A percentile compares a stretch with the other conserved stretches of the same genome.
phyloP scores from a whole-genome alignment of 2,113 vertebrate genomes.

The Seriola quinqueradiata region DNA sequence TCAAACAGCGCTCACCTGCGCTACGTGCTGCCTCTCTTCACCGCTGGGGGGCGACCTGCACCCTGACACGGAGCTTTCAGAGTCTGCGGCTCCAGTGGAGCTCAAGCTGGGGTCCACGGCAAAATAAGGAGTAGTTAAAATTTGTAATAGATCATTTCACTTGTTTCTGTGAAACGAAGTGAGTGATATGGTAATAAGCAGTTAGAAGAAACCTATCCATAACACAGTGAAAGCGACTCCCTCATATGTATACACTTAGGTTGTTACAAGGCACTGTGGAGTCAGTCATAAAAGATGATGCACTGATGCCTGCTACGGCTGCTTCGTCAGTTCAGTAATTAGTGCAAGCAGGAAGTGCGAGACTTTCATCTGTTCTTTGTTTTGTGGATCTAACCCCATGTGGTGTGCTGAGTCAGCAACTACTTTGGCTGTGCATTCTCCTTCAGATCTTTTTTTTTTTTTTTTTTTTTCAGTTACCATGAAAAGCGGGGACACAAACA shows the following conservation, averaged over 20 bases:
- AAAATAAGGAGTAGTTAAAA: neutral
- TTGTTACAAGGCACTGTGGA: neutral
- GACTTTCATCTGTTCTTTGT: conserved; percentile 61
- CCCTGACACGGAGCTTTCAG: conserved; percentile 50
- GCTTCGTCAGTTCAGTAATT: conserved; percentile 37
- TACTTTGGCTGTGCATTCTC: conserved; percentile 43
- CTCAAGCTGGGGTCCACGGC: neutral
- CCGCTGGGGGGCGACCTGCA: conserved; percentile 71
- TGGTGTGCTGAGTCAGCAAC: conserved; percentile 64
- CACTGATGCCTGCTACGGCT: neutral
- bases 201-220: neutral
- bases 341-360: conserved; percentile 31
- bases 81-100: neutral
- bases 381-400: conserved; percentile 52
- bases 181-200: neutral
- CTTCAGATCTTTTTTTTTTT: conserved; percentile 17
- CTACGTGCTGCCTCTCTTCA: conserved; percentile 38
- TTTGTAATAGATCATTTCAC: neutral
- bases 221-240: too few species aligned
- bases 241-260: neutral
- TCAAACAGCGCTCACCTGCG: conserved; percentile 65
- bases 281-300: conserved; percentile 3
- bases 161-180: neutral
- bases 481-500: conserved; percentile 53
- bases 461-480: conserved; percentile 40